Evolutionary conservation across 2,888 invertebrate species (phyloP), one percentile per base, ranked within the genome.

Genomic region (Drosophila borborema): DNA sequence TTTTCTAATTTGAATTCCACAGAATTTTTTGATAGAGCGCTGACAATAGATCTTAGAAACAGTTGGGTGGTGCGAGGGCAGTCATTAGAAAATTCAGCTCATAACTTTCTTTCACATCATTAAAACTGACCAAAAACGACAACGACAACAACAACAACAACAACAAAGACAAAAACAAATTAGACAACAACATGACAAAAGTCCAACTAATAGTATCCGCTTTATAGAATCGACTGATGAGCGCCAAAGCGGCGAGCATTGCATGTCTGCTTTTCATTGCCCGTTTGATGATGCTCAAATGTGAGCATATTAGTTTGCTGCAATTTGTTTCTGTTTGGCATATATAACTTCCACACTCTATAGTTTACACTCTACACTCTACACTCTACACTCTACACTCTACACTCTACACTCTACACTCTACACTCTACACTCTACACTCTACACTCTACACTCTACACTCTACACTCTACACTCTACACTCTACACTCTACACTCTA

Each of bases 61-160:
- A 64, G 59, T 64, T 76, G 76, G 23, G 38, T 28, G 59, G 67
- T 45, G 38, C 36, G 54, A 38, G 55, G 36, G 61, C 43, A 51
- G 49, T 86, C 88, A 89, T 86, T 86, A 86, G 90, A 89, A 85
- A 75, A 64, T 74, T 40, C 61, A 40, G 53, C 61, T 54, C 45
- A 55, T 64, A 76, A 85, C 89, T 86, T 86, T 89, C 86, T 86
- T 90, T 90, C 72, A 81, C 85, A 86, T 90, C 90, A 90, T 86
- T 86, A 86, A 90, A 83, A 75, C 68, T 58, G 74, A 60, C 62
- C 54, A 56, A 65, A 58, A 55, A 65, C 54, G 58, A 48, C 53
- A 36, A n/a, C n/a, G n/a, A n/a, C 20, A 20, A 53, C 49, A 79
- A 82, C 62, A 53, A 69, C 60, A 74, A 64, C 76, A 68, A 45